Base-by-base conservation (phyloP, 1,140 invertebrate species). In the Drosophila teissieri region DNA sequence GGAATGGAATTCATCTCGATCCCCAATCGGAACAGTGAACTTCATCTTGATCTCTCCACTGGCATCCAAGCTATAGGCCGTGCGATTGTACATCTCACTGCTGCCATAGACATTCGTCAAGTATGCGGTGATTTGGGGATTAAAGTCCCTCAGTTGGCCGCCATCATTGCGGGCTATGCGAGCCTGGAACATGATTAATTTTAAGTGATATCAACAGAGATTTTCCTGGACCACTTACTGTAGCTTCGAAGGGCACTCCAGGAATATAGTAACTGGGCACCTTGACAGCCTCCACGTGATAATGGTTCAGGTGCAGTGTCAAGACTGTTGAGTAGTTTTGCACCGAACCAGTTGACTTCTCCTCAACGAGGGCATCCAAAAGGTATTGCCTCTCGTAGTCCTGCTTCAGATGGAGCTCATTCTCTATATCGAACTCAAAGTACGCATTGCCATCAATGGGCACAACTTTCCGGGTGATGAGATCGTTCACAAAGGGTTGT, bases 201-300 rank as follows among this genome's bases (percentile, higher is more conserved):
- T 45, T 12, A 10, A 8, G 7, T 4, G 15, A 7, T 19, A 2
- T n/a, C 15, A 12, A 39, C 24, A 2, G 22, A 2, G 3, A 3
- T 3, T 6, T 24, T 19, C 3, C 15, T 19, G 0, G 0, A 2
- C 0, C 57, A 94, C 94, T 94, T 92, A 97, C 96, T 78, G 95
- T 95, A 40, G 95, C 95, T 24, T 94, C 95, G 78, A 97, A 97
- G 68, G 95, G 95, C 19, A 98, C 93, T 4, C 97, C 97, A 4
- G 97, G 97, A 92, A 98, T 97, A 91, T 97, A 98, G 70, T 96
- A 96, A 73, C 96, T 96, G 1, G 96, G 94, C 7, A 96, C 95
- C 91, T 96, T 96, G 57, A 97, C 94, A 2, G 97, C 91, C 75
- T 97, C 96, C 92, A 98, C 94, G 64, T 95, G 96, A 73, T 97